Percentiles rank a stretch among this genome's conserved stretches.
phyloP scores from a whole-genome alignment of 2,113 vertebrate genomes.

The Boulengeromyrus knoepffleri region DNA sequence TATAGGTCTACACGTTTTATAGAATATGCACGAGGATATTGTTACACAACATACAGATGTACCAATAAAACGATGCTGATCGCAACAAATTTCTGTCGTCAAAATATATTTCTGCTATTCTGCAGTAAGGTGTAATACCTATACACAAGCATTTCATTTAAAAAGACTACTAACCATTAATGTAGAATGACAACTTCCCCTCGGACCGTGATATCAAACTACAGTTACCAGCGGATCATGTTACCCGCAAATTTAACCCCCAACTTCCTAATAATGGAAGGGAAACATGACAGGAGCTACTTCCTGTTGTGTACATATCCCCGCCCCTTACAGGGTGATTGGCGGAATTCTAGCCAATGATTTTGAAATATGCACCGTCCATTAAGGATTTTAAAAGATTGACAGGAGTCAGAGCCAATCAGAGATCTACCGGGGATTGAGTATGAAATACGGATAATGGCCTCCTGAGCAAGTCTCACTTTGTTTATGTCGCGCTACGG shows the following conservation, averaged over 20 bases:
- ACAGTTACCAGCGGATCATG: constrained; percentile 37
- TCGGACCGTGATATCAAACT: background rate
- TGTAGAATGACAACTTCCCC: background rate
- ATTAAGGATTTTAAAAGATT: constrained; percentile 13
- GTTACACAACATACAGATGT: background rate
- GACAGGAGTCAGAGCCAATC: constrained; percentile 40
- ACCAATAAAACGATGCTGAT: background rate
- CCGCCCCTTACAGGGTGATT: constrained; percentile 27
- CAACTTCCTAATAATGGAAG: constrained; percentile 54
- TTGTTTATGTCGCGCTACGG: constrained; percentile 58
- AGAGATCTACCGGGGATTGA: background rate
- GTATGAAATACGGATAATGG: constrained; percentile 47
- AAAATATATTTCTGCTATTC: background rate
- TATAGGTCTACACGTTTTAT: background rate
- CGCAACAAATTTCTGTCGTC: background rate
- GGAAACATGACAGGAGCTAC: constrained; percentile 21
- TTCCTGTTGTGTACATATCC: constrained; percentile 19
- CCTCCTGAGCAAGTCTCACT: constrained; percentile 54
- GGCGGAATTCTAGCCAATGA: constrained; percentile 33
- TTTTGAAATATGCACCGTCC: background rate
- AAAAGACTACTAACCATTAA: background rate
- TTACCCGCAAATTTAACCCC: constrained; percentile 26
- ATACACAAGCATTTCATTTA: background rate
- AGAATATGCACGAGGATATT: background rate
- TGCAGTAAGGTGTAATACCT: background rate